Conservation (phyloP, 2,113 vertebrate genomes). For the Thalassoma bifasciatum region DNA sequence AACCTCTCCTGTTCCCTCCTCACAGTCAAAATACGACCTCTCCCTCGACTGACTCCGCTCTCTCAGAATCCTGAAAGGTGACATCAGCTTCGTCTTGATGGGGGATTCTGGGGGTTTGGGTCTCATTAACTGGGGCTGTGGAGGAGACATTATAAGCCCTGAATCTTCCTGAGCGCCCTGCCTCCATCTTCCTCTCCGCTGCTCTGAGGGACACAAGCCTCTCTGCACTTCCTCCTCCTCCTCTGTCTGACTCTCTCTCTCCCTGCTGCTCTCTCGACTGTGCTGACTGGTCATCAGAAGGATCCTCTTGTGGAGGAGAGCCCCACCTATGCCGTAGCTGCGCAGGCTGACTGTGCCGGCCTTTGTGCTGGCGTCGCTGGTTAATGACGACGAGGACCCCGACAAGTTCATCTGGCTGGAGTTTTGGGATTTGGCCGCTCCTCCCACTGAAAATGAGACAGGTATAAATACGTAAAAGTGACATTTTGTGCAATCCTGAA, state of each 20-base stretch:
- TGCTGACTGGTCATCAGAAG: conserved; percentile 83
- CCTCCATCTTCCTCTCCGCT: conserved; percentile 31
- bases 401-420: conserved; percentile 89
- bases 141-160: not conserved
- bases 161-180: conserved; percentile 21
- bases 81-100: conserved; percentile 76
- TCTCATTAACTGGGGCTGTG: conserved; percentile 30
- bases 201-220: conserved; percentile 21
- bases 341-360: conserved; percentile 82
- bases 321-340: conserved; percentile 96
- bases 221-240: conserved; percentile 28
- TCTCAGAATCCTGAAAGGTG: conserved; percentile 85
- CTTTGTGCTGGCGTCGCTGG: conserved; percentile 89
- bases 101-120: conserved; percentile 72
- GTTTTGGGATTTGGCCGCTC: conserved; percentile 84
- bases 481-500: no score
- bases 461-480: not conserved
- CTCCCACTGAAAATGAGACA: conserved; percentile 77
- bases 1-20: conserved; percentile 40
- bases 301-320: conserved; percentile 90
- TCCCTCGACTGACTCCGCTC: conserved; percentile 88
- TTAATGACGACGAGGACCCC: conserved; percentile 89
- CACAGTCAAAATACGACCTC: conserved; percentile 61
- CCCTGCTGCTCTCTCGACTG: conserved; percentile 70
- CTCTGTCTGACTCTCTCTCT: conserved; percentile 30